These are phyloP conservation scores for Amyelois transitella DNA, from an alignment of 1,140 invertebrate genomes.

Conservation along the genomic window DNA sequence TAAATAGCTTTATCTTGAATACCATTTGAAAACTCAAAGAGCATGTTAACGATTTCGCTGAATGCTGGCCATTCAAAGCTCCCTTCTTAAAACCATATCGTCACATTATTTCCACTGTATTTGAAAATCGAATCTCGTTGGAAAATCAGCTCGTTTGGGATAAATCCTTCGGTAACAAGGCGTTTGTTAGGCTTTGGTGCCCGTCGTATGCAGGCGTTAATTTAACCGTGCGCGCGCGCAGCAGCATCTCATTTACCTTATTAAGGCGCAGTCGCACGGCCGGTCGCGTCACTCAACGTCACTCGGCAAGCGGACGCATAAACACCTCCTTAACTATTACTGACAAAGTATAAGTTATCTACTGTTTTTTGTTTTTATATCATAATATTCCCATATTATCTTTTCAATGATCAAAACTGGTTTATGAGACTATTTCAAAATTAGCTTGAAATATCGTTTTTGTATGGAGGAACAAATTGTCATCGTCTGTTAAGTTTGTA, in stretches of 20 bases:
- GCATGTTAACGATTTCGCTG: neutral
- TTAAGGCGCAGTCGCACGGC: constrained; percentile 37
- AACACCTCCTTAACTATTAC: constrained; percentile 33
- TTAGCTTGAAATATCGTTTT: no score
- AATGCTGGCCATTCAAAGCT: neutral
- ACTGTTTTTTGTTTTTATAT: neutral
- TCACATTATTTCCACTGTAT: neutral
- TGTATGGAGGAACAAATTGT: no score
- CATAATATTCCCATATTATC: neutral
- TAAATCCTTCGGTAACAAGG: constrained; percentile 40
- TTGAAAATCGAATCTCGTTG: constrained; percentile 4
- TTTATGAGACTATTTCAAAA: no score
- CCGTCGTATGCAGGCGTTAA: constrained; percentile 25
- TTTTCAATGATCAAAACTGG: no score
- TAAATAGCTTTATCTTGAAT: no score
- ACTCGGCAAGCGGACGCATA: constrained; percentile 26
- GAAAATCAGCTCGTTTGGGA: constrained; percentile 29
- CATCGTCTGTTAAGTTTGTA: neutral
- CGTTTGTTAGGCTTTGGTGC: constrained; percentile 33
- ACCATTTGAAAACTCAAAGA: neutral
- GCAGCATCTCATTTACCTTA: constrained; percentile 60
- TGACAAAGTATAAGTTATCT: neutral
- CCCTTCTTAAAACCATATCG: neutral
- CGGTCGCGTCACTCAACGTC: constrained; percentile 61
- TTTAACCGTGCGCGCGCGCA: constrained; percentile 31